Conservation (phyloP, 2,797 vertebrate genomes). For the Chrysocyon brachyurus region DNA sequence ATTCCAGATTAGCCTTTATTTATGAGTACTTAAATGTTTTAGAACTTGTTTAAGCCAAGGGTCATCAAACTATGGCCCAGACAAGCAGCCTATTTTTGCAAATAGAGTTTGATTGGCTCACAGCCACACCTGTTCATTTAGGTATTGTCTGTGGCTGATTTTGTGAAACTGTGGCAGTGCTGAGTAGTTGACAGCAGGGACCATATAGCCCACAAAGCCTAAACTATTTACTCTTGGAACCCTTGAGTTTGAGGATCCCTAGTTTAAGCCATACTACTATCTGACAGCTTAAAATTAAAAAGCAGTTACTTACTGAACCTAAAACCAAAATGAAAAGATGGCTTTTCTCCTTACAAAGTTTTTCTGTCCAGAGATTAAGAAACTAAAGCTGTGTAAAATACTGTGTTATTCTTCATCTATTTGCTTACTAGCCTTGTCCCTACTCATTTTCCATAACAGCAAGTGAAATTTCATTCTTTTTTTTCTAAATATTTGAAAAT, state of each 20-base stretch:
- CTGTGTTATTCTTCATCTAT: not conserved
- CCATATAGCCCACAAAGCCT: not conserved
- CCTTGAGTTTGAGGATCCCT: not conserved
- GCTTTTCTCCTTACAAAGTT: conserved; percentile 13
- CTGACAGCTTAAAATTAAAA: not conserved
- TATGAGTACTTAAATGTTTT: not conserved
- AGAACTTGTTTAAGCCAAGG: not conserved
- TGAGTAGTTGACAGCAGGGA: not conserved
- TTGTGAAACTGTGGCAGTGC: not conserved
- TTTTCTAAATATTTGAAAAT: conserved; percentile 58
- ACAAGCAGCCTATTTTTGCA: not conserved
- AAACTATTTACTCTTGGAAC: not conserved
- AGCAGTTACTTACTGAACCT: conserved; percentile 26
- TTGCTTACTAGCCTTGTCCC: conserved; percentile 8
- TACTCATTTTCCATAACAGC: not conserved
- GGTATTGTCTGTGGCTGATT: not conserved
- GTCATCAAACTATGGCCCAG: not conserved
- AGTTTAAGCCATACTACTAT: not conserved
- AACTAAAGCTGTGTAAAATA: not conserved
- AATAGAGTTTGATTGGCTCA: not conserved
- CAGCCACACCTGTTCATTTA: not conserved
- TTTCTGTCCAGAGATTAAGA: not conserved
- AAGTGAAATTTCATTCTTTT: conserved; percentile 40
- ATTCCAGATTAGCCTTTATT: not conserved
- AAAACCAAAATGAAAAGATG: conserved; percentile 38